phyloP scores from a whole-genome alignment of 2,113 vertebrate species.

The Myodes glareolus region DNA sequence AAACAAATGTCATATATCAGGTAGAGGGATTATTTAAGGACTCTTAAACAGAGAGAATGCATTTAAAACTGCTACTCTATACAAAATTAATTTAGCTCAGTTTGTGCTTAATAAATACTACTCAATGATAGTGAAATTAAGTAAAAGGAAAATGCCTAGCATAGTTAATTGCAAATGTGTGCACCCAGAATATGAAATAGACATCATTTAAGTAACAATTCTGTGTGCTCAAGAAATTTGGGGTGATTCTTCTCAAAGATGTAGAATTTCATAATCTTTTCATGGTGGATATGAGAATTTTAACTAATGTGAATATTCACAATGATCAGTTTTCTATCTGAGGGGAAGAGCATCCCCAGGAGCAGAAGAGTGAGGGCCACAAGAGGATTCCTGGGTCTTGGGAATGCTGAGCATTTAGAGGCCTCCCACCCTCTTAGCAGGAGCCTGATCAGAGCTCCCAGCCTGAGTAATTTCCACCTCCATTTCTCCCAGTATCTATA shows the following conservation, averaged over 20 bases:
- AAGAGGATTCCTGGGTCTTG: not conserved
- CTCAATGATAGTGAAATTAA: conserved; percentile 79
- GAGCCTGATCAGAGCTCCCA: conserved; percentile 38
- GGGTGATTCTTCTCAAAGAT: conserved; percentile 34
- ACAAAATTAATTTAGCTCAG: conserved; percentile 72
- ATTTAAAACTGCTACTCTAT: conserved; percentile 73
- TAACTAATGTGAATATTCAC: not conserved
- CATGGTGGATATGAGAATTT: not conserved
- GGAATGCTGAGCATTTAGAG: conserved; percentile 4
- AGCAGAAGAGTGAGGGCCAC: not conserved
- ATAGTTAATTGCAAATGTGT: conserved; percentile 77
- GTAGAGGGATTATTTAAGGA: conserved; percentile 60
- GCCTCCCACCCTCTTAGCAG: not conserved
- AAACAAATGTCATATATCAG: conserved; percentile 21
- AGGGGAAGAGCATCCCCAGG: not conserved
- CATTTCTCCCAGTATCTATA: conserved; percentile 72
- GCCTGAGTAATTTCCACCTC: conserved; percentile 64
- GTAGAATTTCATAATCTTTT: conserved; percentile 46
- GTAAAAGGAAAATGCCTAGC: conserved; percentile 75
- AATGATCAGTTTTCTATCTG: conserved; percentile 36
- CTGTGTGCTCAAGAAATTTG: conserved; percentile 60
- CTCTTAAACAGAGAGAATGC: conserved; percentile 55
- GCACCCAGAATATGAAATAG: conserved; percentile 73
- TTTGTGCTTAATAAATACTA: conserved; percentile 79
- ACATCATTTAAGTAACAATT: conserved; percentile 76